phyloP scores from a whole-genome alignment of 2,113 vertebrate species.

The Galeopterus variegatus region DNA sequence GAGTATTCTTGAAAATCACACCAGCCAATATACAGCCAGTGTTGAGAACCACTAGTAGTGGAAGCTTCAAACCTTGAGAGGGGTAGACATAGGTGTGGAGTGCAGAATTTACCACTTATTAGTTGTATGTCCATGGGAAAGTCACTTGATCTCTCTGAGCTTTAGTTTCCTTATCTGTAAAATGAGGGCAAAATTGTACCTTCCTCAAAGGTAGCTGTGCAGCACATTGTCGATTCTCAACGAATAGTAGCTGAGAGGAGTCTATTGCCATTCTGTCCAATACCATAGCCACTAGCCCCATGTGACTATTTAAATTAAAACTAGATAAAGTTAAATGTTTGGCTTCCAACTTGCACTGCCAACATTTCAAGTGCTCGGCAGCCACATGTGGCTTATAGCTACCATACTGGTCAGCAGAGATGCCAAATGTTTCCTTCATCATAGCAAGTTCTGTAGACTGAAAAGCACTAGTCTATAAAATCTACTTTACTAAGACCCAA shows the following conservation, averaged over 20 bases:
- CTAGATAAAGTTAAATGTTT: constrained; percentile 38
- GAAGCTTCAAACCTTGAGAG: neutral
- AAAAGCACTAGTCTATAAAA: neutral
- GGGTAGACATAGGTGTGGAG: neutral
- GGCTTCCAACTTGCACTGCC: neutral
- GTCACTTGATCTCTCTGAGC: neutral
- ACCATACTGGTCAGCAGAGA: neutral
- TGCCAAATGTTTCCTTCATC: neutral
- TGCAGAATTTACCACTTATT: constrained; percentile 23
- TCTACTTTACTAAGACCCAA: constrained; percentile 7
- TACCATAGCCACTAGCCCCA: neutral
- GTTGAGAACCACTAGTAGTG: neutral
- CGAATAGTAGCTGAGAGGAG: neutral
- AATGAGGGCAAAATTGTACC: neutral
- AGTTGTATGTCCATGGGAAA: neutral
- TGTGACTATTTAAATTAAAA: constrained; percentile 37
- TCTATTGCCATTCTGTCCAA: neutral
- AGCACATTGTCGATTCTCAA: neutral
- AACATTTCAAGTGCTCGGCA: neutral
- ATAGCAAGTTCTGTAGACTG: neutral
- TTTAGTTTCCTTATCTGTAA: constrained; percentile 39
- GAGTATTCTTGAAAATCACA: constrained; percentile 11
- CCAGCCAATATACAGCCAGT: neutral
- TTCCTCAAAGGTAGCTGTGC: constrained; percentile 8
- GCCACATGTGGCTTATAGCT: neutral